Base-by-base conservation (phyloP, 2,113 vertebrate species). In the Isichthys henryi region DNA sequence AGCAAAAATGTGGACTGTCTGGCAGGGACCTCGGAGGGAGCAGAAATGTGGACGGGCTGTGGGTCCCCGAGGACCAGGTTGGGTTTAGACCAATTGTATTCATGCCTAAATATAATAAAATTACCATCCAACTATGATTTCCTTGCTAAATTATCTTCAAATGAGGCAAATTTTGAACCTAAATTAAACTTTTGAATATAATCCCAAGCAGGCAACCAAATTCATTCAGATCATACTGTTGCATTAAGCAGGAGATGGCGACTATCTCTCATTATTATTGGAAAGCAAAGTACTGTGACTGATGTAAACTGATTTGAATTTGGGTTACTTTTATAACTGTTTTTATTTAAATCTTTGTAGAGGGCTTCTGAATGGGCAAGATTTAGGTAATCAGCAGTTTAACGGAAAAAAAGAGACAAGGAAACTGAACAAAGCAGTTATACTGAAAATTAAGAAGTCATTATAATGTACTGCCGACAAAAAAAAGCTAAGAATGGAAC, bases 291-390 rank as follows among this genome's bases (percentile, higher is more conserved):
- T 21, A 46, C 23, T 19, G 70, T 84, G 77, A 83, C 35, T 45
- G 88, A 50, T 89, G 49, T 56, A 50, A 48, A 82, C 74, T 56
- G 35, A 77, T 89, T 43, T 0, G 13, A 89, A 45, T 48, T 46
- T 84, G 19, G 43, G 77, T 58, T 48, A 66, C 21, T 23, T 62
- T 89, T 89, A 77, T 82, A 56, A 89, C 49, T 83, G 35, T 19
- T 77, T 77, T 89, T 84, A 89, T 56, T 58, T 50, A 46, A 62
- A 89, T 84, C 8, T 89, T 39, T n/a, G 43, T 89, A 19, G 77
- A 58, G 43, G 35, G 45, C 6, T 53, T 84, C 3, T 45, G 52
- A 89, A 84, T 31, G 62, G 52, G 56, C n/a, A 62, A 89, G 88
- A 83, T 89, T 49, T n/a, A 48, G 31, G 88, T 39, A 82, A 83